phyloP scores from a whole-genome alignment of 2,113 vertebrate genomes.

The Paedocypris sp. region DNA sequence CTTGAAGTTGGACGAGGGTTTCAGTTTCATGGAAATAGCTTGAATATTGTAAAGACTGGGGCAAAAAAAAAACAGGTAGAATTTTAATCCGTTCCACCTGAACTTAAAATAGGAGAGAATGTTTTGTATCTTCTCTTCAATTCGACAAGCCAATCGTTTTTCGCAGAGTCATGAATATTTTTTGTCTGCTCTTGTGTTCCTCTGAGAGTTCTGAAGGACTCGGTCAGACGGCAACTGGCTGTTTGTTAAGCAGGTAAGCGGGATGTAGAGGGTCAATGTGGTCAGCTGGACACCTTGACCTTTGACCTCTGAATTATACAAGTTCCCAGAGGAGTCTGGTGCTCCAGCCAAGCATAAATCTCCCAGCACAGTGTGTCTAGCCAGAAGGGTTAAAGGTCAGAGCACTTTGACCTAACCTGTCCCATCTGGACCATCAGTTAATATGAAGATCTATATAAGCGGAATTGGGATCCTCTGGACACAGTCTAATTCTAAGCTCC shows the following conservation, averaged over 20 bases:
- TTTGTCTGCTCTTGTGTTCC: background rate
- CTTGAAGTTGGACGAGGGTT: too few species aligned
- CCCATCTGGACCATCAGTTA: background rate
- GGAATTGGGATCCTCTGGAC: too few species aligned
- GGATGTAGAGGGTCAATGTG: background rate
- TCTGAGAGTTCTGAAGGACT: background rate
- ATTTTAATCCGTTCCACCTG: too few species aligned
- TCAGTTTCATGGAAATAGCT: too few species aligned
- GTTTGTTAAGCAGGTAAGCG: conserved; percentile 7
- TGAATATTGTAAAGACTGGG: too few species aligned
- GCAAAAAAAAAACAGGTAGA: too few species aligned
- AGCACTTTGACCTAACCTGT: background rate
- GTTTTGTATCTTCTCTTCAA: too few species aligned
- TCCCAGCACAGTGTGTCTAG: background rate
- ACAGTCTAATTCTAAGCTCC: too few species aligned
- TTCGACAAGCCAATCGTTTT: conserved; percentile 18
- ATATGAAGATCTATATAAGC: background rate
- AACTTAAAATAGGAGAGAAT: too few species aligned
- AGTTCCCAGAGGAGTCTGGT: conserved; percentile 1
- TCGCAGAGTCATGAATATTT: conserved; percentile 18
- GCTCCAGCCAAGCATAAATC: background rate
- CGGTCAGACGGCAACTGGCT: background rate
- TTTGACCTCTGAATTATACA: background rate
- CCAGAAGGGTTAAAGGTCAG: background rate
- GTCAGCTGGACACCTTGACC: conserved; percentile 13